Conservation (phyloP, 2,888 invertebrate genomes). For the Spisula solida region DNA sequence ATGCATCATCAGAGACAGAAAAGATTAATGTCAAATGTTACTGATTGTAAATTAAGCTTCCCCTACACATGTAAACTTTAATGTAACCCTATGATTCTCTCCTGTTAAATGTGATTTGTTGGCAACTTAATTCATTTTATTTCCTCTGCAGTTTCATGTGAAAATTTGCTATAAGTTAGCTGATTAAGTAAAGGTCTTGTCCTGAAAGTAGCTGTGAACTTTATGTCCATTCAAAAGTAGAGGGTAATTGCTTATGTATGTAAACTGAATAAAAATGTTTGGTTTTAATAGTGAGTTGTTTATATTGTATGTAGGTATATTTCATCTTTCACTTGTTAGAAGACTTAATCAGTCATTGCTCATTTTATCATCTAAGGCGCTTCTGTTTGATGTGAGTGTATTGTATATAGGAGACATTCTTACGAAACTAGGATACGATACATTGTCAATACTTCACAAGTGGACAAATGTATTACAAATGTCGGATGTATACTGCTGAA, state of each 20-base stretch:
- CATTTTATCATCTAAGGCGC: constrained; percentile 17
- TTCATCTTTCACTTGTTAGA: background rate
- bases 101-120: constrained; percentile 19
- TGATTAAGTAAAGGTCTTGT: background rate
- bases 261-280: constrained; percentile 8
- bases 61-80: constrained; percentile 22
- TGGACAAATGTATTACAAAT: constrained; percentile 24
- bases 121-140: constrained; percentile 18
- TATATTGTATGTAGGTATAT: background rate
- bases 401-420: constrained; percentile 35
- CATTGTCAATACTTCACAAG: constrained; percentile 23
- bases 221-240: background rate
- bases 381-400: constrained; percentile 10
- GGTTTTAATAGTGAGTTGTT: background rate
- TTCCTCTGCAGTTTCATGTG: constrained; percentile 7
- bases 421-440: constrained; percentile 32
- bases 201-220: background rate
- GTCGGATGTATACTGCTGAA: constrained; percentile 35
- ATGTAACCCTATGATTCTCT: constrained; percentile 25
- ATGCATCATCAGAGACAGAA: constrained; percentile 17
- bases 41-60: constrained; percentile 25
- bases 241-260: background rate
- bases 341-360: constrained; percentile 15
- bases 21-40: constrained; percentile 41
- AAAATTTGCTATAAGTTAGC: constrained; percentile 1